Conservation (phyloP, 2,113 vertebrate genomes). For the Trichomycterus rosablanca region DNA sequence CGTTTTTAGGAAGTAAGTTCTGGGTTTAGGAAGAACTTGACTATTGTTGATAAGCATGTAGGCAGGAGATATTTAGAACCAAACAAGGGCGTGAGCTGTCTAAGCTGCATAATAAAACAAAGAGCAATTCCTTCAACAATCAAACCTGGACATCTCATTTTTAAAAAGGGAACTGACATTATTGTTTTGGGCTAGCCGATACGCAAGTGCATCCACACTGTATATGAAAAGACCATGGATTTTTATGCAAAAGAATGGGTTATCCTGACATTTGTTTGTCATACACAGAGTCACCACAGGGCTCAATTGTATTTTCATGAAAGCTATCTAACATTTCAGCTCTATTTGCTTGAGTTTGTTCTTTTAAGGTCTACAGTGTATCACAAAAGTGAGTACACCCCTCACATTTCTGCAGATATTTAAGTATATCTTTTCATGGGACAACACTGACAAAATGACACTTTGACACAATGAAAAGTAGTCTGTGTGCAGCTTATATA, state of each 20-base stretch:
- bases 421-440: too few species aligned
- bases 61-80: background rate
- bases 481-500: too few species aligned
- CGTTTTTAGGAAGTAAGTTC: too few species aligned
- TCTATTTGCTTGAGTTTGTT: constrained; percentile 41
- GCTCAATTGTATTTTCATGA: constrained; percentile 26
- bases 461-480: too few species aligned
- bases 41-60: background rate
- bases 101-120: constrained; percentile 7
- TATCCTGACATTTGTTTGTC: constrained; percentile 19
- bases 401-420: too few species aligned
- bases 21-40: too few species aligned
- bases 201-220: background rate
- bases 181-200: background rate
- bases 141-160: constrained; percentile 1
- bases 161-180: background rate
- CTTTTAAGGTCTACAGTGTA: constrained; percentile 30
- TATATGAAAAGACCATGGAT: constrained; percentile 12
- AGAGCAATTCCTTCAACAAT: background rate
- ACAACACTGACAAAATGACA: too few species aligned
- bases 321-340: constrained; percentile 40
- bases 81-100: background rate
- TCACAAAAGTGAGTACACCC: too few species aligned
- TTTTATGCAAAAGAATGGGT: constrained; percentile 19
- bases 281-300: constrained; percentile 17